A percentile compares a stretch with the other conserved stretches of the same genome.
These are phyloP conservation scores for Anagrus nilaparvatae DNA, from an alignment of 1,140 invertebrate genomes.

Conservation along the genomic window DNA sequence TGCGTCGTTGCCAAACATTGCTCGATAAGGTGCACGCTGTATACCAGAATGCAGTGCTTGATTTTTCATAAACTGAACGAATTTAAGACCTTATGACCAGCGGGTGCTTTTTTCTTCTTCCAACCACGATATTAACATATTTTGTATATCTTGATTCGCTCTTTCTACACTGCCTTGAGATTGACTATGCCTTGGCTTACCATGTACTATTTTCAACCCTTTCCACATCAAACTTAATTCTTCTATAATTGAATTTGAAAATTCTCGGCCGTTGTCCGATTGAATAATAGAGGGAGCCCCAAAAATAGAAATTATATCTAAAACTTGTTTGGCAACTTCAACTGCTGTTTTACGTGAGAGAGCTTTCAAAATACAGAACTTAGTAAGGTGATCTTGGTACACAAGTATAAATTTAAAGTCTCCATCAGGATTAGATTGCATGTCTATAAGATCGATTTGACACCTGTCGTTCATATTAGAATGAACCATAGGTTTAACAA, in stretches of 20 bases:
- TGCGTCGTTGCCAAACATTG: too few species aligned
- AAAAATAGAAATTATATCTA: conserved; percentile 30
- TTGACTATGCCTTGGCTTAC: conserved; percentile 20
- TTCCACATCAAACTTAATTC: conserved; percentile 21
- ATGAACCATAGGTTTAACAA: conserved; percentile 16
- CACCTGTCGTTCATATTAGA: conserved; percentile 19
- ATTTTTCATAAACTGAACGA: background rate
- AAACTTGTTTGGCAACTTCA: conserved; percentile 22
- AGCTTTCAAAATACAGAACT: conserved; percentile 30
- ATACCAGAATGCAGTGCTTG: background rate
- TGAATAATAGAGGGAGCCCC: conserved; percentile 33
- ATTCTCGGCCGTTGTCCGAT: conserved; percentile 33
- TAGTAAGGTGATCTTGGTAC: conserved; percentile 42
- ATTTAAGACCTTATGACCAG: background rate
- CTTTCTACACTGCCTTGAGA: conserved; percentile 21
- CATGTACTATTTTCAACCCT: conserved; percentile 33
- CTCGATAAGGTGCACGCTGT: too few species aligned
- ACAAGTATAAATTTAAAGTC: conserved; percentile 38
- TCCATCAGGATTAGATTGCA: conserved; percentile 22
- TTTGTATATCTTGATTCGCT: background rate
- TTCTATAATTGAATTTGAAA: conserved; percentile 22
- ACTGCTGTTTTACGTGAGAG: conserved; percentile 26
- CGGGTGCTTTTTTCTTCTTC: background rate
- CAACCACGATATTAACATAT: background rate
- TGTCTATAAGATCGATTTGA: background rate